These are phyloP conservation scores for Copidosoma aretas DNA, from an alignment of 2,888 invertebrate genomes.

Conservation along the genomic window DNA sequence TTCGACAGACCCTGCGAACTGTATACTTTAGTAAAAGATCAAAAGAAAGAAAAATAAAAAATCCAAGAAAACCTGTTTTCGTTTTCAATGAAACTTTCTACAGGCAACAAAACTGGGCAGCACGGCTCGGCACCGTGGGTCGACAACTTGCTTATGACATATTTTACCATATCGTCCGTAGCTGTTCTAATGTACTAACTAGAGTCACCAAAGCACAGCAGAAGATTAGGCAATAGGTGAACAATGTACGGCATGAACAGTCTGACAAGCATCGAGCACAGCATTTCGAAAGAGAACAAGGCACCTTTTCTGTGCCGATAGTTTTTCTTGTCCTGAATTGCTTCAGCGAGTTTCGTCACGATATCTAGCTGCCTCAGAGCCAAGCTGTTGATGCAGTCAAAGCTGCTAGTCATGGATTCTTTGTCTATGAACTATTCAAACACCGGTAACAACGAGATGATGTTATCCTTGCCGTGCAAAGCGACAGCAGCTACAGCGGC, in stretches of 20 bases:
- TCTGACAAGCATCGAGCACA: slow-evolving; percentile 92
- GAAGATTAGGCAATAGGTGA: slow-evolving; percentile 91
- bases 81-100: slow-evolving; percentile 99
- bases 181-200: slow-evolving; percentile 95
- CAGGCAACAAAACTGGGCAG: slow-evolving; percentile 90
- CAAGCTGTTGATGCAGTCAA: slow-evolving; percentile 91
- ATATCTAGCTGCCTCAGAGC: slow-evolving; percentile 94
- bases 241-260: slow-evolving; percentile 99
- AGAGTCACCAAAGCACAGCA: slow-evolving; percentile 94
- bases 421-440: slow-evolving; percentile 93
- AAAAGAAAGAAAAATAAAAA: background rate
- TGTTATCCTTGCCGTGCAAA: slow-evolving; percentile 84
- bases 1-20: slow-evolving; percentile 85
- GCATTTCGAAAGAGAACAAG: slow-evolving; percentile 95
- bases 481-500: slow-evolving; percentile 92
- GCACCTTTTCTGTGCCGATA: slow-evolving; percentile 94
- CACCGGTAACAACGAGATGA: slow-evolving; percentile 78
- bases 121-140: slow-evolving; percentile 96
- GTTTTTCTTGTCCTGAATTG: slow-evolving; percentile 97
- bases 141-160: slow-evolving; percentile 93
- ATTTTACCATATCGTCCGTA: slow-evolving; percentile 94
- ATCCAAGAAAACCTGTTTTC: slow-evolving; percentile 76
- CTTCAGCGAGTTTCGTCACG: slow-evolving; percentile 90
- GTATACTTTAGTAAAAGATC: too few relatives aligned
- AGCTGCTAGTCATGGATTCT: slow-evolving; percentile 88